Percentiles rank a stretch among this genome's conserved stretches.
phyloP scores from a whole-genome alignment of 2,113 vertebrate genomes.

The Strix uralensis region DNA sequence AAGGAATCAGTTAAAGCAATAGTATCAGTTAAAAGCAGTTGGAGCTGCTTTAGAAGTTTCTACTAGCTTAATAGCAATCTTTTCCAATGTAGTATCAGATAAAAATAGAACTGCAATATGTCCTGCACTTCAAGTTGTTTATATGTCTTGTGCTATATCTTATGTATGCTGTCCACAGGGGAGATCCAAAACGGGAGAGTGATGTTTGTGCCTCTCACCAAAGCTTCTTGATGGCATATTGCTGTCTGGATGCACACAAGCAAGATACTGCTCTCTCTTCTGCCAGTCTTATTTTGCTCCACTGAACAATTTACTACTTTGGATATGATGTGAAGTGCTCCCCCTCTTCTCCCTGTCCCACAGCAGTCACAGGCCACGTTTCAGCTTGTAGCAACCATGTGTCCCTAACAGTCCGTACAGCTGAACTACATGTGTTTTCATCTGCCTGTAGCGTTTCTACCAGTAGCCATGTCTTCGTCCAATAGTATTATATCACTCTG shows the following conservation, averaged over 20 bases:
- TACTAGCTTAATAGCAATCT: neutral
- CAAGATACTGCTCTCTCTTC: neutral
- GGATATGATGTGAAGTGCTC: neutral
- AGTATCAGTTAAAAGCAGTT: conserved; percentile 7
- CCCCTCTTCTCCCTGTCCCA: neutral
- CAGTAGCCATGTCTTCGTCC: neutral
- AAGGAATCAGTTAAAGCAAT: conserved; percentile 49
- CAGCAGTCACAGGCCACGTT: fast-evolving
- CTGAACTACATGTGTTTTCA: neutral
- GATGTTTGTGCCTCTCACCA: neutral
- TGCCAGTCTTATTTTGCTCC: neutral
- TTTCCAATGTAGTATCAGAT: neutral
- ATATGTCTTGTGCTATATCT: neutral
- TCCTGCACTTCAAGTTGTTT: neutral
- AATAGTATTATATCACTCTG: neutral
- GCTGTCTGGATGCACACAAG: neutral
- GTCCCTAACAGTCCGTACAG: neutral
- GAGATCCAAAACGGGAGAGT: neutral
- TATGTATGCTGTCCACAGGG: neutral
- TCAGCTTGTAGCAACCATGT: neutral
- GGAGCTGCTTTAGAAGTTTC: neutral
- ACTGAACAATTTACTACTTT: neutral
- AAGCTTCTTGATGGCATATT: neutral
- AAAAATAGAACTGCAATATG: neutral
- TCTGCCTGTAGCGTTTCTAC: neutral